Conservation (phyloP, 2,797 vertebrate genomes). For the Microhierax caerulescens region DNA sequence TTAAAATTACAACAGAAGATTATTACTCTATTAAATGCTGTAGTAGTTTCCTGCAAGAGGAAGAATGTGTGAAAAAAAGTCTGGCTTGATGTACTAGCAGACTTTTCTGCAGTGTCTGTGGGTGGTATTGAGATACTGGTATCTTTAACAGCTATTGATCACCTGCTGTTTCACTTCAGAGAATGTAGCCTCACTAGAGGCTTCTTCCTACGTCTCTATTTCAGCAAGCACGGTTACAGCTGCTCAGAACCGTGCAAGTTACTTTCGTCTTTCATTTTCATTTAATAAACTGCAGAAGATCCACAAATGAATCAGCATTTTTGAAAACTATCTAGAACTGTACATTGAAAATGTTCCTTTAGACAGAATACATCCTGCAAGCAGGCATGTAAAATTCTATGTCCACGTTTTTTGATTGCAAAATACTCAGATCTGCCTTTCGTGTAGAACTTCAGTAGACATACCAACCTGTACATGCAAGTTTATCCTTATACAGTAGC, state of each 20-base stretch:
- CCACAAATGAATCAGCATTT: background rate
- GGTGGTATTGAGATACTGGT: background rate
- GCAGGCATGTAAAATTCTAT: background rate
- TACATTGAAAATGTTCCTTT: background rate
- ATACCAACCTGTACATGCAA: background rate
- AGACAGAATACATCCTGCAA: background rate
- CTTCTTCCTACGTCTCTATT: background rate
- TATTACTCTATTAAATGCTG: background rate
- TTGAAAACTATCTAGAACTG: background rate
- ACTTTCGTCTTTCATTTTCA: background rate
- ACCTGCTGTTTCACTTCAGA: constrained; percentile 11
- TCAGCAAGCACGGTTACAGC: background rate
- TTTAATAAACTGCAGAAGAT: background rate
- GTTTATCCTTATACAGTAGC: background rate
- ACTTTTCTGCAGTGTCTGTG: background rate
- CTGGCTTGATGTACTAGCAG: background rate
- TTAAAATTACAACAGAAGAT: constrained; percentile 8
- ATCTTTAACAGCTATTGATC: constrained; percentile 25
- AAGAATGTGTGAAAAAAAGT: background rate
- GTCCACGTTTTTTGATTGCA: background rate
- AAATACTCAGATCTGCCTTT: background rate
- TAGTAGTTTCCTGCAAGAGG: background rate
- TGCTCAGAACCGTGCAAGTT: background rate
- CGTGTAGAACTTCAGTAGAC: background rate
- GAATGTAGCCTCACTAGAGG: background rate